Base-by-base conservation (phyloP, 2,113 vertebrate species). In the Oostethus manadensis region DNA sequence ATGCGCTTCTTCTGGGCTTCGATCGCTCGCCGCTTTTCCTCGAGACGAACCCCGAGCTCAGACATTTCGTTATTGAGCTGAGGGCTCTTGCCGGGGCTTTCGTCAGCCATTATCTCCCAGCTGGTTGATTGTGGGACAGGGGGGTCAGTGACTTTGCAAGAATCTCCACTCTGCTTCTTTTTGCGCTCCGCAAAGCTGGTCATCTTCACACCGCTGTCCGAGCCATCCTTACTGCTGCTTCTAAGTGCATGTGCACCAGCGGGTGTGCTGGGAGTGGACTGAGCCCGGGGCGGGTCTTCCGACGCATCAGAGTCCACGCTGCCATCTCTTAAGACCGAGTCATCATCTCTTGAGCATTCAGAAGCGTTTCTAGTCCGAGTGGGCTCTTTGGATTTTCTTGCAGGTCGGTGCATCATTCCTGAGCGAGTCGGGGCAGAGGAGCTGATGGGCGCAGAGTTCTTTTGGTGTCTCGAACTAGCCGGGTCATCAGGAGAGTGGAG, bases 1-100 rank as follows among this genome's bases (percentile, higher is more conserved):
- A 98, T 97, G 1, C 94, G 89, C 10, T 92, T 93, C 64, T 98
- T 98, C 73, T 98, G 95, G 0, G 95, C 94, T 73, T 98, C 95
- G 0, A 98, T 98, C 48, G 95, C 95, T 13, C 89, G 88, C 0
- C 95, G 89, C 9, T 96, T 96, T 71, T 97, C 95, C 72, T 95
- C 94, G 50, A 98, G 77, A 0, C 95, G 88, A 0, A 80, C 91
- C 0, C 93, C 92, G 3, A 98, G 82, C 63, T 96, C 91, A 0
- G 80, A 87, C 94, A 97, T 92, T 62, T 97, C 95, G 0, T 90
- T 93, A 60, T 77, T 93, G 40, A 93, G 87, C 18, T 90, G 86
- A 3, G 91, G 90, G 75, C 85, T 90, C 60, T 91, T 89, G 70
- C 77, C 84, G 14, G 91, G 91, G 1, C 91, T 89, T 59, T 92